A percentile compares a stretch with the other conserved stretches of the same genome.
These are phyloP conservation scores for Creontiades dilutus DNA, from an alignment of 2,888 invertebrate species.

Conservation along the genomic window DNA sequence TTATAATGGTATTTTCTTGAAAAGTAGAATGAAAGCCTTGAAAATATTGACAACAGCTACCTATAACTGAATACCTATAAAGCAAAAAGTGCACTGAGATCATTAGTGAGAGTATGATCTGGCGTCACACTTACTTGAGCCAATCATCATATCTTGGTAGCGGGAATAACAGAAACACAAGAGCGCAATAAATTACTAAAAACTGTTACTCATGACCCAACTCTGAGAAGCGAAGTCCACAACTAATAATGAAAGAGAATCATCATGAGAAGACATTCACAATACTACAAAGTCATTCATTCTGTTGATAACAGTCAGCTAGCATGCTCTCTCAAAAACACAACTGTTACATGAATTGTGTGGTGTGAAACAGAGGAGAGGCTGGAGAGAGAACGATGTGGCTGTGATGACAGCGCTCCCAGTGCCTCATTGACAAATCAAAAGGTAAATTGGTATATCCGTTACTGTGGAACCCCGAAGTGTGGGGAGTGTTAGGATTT, in stretches of 20 bases:
- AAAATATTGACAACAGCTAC: too few species aligned
- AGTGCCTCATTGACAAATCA: too few species aligned
- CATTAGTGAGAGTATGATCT: background rate
- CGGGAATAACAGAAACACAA: constrained; percentile 72
- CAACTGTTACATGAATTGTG: background rate
- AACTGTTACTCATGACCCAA: constrained; percentile 20
- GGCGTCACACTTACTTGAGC: constrained; percentile 78
- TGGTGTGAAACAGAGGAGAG: background rate
- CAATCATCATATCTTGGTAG: constrained; percentile 78
- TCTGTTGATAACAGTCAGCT: background rate
- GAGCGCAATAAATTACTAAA: constrained; percentile 56
- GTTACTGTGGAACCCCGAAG: too few species aligned
- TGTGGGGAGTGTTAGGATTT: too few species aligned
- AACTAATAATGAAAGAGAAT: background rate
- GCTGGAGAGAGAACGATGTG: too few species aligned
- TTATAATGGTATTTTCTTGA: too few species aligned
- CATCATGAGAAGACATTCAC: background rate
- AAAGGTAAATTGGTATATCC: too few species aligned
- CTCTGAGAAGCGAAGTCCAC: constrained; percentile 20
- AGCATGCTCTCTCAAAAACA: background rate
- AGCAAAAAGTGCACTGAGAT: constrained; percentile 2
- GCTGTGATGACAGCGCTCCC: too few species aligned
- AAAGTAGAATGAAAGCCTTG: too few species aligned
- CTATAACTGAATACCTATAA: background rate
- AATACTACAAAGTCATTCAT: background rate